Conservation (phyloP, 2,888 invertebrate genomes). For the Tinea semifulvella region DNA sequence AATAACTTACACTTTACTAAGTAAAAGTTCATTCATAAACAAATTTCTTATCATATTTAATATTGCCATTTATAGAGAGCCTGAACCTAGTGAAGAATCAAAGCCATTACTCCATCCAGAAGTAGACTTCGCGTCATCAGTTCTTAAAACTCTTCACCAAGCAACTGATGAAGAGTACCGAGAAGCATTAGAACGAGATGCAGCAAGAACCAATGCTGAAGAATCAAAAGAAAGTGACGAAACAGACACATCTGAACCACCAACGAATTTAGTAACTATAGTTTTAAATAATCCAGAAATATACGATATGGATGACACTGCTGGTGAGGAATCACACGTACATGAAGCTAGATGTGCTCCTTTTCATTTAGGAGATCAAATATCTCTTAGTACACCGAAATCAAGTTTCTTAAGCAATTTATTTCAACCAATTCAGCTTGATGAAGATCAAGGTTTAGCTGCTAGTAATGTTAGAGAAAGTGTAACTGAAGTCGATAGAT, state of each 20-base stretch:
- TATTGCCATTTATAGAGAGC: neutral
- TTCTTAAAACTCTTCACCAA: conserved; percentile 45
- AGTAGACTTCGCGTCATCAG: conserved; percentile 49
- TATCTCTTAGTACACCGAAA: neutral
- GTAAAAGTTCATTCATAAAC: too few relatives aligned
- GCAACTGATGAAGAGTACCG: conserved; percentile 51
- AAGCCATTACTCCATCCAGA: conserved; percentile 52
- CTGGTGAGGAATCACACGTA: conserved; percentile 35
- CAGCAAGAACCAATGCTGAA: conserved; percentile 29
- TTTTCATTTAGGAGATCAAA: conserved; percentile 17
- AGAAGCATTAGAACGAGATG: conserved; percentile 48
- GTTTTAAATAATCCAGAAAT: conserved; percentile 30
- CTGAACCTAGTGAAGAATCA: conserved; percentile 26
- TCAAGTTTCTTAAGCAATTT: neutral
- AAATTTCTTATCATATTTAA: too few relatives aligned
- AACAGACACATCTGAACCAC: neutral
- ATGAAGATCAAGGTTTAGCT: conserved; percentile 1
- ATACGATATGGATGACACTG: conserved; percentile 25
- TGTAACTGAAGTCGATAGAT: neutral
- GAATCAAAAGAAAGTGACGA: neutral
- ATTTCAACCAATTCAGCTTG: neutral
- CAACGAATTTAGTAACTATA: conserved; percentile 33
- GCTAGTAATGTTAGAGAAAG: neutral
- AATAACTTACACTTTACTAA: too few relatives aligned
- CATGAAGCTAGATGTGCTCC: conserved; percentile 35